Conservation (phyloP, 2,888 invertebrate species). For the Furcula furcula region DNA sequence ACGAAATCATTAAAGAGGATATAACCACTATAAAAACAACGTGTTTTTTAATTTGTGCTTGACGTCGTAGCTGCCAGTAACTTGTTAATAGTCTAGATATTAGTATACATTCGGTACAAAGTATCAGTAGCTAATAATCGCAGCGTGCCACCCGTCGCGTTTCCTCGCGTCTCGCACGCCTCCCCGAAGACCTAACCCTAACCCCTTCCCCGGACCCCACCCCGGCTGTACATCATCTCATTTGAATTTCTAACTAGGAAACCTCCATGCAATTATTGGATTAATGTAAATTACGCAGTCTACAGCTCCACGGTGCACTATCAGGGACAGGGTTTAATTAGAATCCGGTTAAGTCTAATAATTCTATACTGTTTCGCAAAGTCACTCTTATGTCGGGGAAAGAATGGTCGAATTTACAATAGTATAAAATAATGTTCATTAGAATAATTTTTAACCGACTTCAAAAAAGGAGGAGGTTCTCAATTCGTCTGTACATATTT, state of each 20-base stretch:
- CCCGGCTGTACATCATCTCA: slow-evolving; percentile 88
- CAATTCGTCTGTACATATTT: too few relatives aligned
- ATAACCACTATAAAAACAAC: too few relatives aligned
- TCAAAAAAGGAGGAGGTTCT: too few relatives aligned
- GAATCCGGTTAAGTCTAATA: slow-evolving; percentile 78
- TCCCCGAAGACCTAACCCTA: slow-evolving; percentile 65
- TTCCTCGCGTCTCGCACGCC: slow-evolving; percentile 53
- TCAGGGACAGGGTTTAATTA: slow-evolving; percentile 80
- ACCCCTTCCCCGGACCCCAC: slow-evolving; percentile 45
- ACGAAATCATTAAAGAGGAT: too few relatives aligned
- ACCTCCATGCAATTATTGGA: slow-evolving; percentile 96
- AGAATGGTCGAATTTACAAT: slow-evolving; percentile 37
- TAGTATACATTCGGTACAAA: slow-evolving; percentile 20
- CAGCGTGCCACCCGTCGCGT: slow-evolving; percentile 47
- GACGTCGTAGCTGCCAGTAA: too few relatives aligned
- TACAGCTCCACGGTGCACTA: slow-evolving; percentile 82
- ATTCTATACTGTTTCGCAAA: slow-evolving; percentile 59
- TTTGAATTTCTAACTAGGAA: slow-evolving; percentile 96
- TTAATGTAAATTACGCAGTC: slow-evolving; percentile 95
- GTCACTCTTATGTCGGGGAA: slow-evolving; percentile 41
- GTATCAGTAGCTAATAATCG: slow-evolving; percentile 41
- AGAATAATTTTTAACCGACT: slow-evolving; percentile 33
- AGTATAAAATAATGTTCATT: slow-evolving; percentile 25
- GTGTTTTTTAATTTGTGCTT: too few relatives aligned
- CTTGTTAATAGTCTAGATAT: too few relatives aligned